phyloP scores from a whole-genome alignment of 2,113 vertebrate genomes.

The Rattus rattus region DNA sequence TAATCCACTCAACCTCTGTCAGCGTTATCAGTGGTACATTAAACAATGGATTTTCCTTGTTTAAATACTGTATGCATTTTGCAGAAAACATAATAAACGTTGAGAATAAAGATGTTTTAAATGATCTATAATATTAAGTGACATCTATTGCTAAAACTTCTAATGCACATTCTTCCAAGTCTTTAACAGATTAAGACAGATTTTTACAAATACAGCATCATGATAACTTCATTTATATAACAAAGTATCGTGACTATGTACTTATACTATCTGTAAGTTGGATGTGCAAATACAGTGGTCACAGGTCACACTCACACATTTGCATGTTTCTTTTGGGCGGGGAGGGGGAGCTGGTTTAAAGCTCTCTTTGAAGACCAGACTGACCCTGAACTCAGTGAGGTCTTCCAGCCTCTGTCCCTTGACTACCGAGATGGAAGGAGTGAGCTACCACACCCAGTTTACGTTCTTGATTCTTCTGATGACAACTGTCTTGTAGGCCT shows the following conservation, averaged over 20 bases:
- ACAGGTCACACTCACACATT: too few species aligned
- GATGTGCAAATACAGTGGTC: too few species aligned
- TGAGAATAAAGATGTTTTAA: slow-evolving; percentile 24
- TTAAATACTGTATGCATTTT: neutral
- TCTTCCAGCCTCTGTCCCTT: neutral
- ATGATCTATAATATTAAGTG: neutral
- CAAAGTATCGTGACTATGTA: neutral
- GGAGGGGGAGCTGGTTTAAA: neutral
- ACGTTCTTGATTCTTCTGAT: neutral
- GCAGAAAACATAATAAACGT: neutral
- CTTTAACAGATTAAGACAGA: neutral
- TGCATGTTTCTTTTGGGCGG: too few species aligned
- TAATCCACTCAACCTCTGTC: neutral
- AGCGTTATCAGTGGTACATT: neutral
- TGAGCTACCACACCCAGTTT: neutral
- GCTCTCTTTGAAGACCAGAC: neutral
- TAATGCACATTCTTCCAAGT: neutral
- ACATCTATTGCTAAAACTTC: slow-evolving; percentile 19
- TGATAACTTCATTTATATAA: neutral
- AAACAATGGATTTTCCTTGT: neutral
- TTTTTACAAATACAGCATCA: slow-evolving; percentile 30
- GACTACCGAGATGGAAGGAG: neutral
- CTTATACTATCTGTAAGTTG: neutral
- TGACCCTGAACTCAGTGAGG: neutral
- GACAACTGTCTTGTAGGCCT: neutral